Evolutionary conservation across 2,113 vertebrate genomes (phyloP).

Genomic region (Aphelocoma coerulescens): DNA sequence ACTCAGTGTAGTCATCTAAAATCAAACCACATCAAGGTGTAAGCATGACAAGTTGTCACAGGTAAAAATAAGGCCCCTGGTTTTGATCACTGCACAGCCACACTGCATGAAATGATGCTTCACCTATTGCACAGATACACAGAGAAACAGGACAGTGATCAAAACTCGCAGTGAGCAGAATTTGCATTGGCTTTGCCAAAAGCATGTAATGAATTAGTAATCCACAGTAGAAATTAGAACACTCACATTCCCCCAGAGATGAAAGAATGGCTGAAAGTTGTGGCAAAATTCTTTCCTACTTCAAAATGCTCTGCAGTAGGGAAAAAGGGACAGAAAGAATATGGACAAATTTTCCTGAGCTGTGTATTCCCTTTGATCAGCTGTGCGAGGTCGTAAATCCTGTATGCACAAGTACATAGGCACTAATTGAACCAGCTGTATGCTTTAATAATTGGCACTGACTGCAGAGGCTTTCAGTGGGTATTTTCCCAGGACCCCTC

Average conservation of each 20-base stretch:
- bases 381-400: constrained; percentile 21
- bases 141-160: neutral
- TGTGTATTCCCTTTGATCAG: constrained; percentile 38
- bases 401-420: neutral
- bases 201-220: constrained; percentile 47
- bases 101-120: neutral
- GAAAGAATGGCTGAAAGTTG: constrained; percentile 37
- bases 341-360: constrained; percentile 31
- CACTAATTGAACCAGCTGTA: constrained; percentile 44
- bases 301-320: neutral
- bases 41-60: neutral
- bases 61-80: neutral
- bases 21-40: neutral
- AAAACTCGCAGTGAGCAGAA: neutral
- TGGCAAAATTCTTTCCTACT: constrained; percentile 13
- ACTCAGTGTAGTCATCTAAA: neutral
- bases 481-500: constrained; percentile 50
- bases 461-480: constrained; percentile 26
- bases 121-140: neutral
- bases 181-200: constrained; percentile 35
- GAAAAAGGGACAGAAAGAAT: constrained; percentile 12
- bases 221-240: constrained; percentile 13
- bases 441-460: constrained; percentile 36
- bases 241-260: neutral
- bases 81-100: neutral